phyloP scores from a whole-genome alignment of 2,888 invertebrate species.

The Lamproptera curius region DNA sequence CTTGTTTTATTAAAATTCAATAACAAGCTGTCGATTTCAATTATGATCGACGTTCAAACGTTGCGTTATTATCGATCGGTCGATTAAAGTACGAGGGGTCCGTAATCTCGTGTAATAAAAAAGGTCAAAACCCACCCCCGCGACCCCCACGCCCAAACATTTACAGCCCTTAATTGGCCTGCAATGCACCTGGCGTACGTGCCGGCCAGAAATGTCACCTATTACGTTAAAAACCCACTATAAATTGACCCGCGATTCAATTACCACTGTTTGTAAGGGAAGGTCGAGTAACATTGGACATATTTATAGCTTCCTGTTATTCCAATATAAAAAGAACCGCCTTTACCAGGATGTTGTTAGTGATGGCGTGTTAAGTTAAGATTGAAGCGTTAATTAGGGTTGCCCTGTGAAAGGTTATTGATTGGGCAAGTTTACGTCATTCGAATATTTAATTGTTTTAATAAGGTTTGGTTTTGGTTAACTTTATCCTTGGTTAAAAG shows the following conservation, averaged over 20 bases:
- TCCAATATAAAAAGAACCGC: constrained; percentile 11
- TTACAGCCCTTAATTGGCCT: constrained; percentile 35
- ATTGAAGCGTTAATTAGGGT: constrained; percentile 14
- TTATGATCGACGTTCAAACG: no score
- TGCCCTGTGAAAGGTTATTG: constrained; percentile 4
- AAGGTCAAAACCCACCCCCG: constrained; percentile 21
- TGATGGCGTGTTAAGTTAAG: constrained; percentile 8
- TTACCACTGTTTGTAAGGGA: neutral
- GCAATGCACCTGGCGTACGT: constrained; percentile 55
- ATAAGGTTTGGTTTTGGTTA: neutral
- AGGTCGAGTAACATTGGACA: constrained; percentile 4
- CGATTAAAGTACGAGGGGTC: constrained; percentile 12
- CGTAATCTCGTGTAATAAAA: constrained; percentile 13
- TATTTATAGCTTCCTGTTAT: neutral
- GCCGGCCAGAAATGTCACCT: constrained; percentile 51
- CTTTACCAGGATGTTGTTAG: neutral
- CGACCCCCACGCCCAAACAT: constrained; percentile 22
- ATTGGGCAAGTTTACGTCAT: constrained; percentile 12
- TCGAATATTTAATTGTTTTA: constrained; percentile 7
- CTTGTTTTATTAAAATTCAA: no score
- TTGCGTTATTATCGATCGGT: neutral
- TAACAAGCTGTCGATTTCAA: no score
- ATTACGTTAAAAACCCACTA: constrained; percentile 40
- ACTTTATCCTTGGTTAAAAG: constrained; percentile 7
- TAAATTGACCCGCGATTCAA: neutral